Base-by-base conservation (phyloP, 2,797 vertebrate genomes). In the Epinephelus awoara region DNA sequence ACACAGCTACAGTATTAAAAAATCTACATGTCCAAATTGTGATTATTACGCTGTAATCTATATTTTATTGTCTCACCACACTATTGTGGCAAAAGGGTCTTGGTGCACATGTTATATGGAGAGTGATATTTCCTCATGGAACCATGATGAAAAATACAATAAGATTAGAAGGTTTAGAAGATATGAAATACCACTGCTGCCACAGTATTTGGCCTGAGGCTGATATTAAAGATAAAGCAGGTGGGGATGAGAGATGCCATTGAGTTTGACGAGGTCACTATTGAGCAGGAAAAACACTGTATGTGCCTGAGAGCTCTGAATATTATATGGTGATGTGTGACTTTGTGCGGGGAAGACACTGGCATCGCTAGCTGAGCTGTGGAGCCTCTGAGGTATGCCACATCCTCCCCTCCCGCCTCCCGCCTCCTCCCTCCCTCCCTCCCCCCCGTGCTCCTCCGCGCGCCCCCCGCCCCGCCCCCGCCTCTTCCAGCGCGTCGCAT, bases 401-500 rank as follows among this genome's bases (percentile, higher is more conserved):
- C 85, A 47, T 66, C 77, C 69, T 72, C 66, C 42, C 67, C 18
- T 23, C 71, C 59, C 52, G 11, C 67, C 18, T 23, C 71, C 59
- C 52, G 10, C 73, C 40, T 51, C 25, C 58, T 9, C 63, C 51
- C 46, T 77, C 52, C 46, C 62, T 34, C 46, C 25, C 9, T 63
- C 51, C 38, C 77, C 57, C 8, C 56, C 73, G 59, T 50, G 55
- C 70, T 14, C 81, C 38, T 70, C 73, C 38, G 51, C 55, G 61
- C 73, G 72, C 82, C 69, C 84, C 73, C 72, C 83, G 65, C 61
- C 77, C 79, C 75, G 51, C 83, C 86, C 83, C 82, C 83, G 84
- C 89, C 83, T 85, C 92, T 42, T 87, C 83, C 91, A 62, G 74
- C 85, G 90, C 89, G 84, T 90, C 88, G 91, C 92, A 87, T 93